Evolutionary conservation across 2,113 vertebrate genomes (phyloP).

Genomic region (Hippocampus comes): DNA sequence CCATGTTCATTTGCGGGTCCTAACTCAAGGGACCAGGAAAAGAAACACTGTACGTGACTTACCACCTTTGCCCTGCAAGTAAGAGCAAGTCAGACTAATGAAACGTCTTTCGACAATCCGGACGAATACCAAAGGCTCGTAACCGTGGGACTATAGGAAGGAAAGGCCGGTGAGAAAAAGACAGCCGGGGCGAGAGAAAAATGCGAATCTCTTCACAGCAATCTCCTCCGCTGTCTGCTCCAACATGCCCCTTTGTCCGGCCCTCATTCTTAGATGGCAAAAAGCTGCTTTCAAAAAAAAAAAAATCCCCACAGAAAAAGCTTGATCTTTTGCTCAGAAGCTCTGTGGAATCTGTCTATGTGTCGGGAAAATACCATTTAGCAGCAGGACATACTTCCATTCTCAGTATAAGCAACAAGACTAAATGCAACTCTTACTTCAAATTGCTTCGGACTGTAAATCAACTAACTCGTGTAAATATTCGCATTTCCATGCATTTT

Average conservation of each 20-base stretch:
- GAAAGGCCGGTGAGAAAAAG: conserved; percentile 14
- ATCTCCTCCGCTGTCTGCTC: conserved; percentile 60
- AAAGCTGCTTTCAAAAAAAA: conserved; percentile 44
- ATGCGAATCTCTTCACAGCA: conserved; percentile 64
- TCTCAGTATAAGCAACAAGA: conserved; percentile 32
- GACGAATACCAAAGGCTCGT: conserved; percentile 59
- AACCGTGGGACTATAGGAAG: conserved; percentile 37
- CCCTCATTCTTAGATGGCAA: conserved; percentile 49
- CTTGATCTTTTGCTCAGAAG: conserved; percentile 45
- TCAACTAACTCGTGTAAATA: no score
- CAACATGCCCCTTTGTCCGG: conserved; percentile 57
- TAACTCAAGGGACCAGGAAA: conserved; percentile 51
- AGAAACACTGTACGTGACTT: conserved; percentile 64
- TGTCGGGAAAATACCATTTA: conserved; percentile 5
- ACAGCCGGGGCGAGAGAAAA: conserved; percentile 51
- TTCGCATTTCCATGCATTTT: no score
- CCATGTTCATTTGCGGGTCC: conserved; percentile 45
- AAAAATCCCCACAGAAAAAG: conserved; percentile 31
- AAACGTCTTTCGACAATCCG: conserved; percentile 63
- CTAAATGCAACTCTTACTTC: conserved; percentile 47
- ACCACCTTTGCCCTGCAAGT: conserved; percentile 63
- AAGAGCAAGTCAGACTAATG: conserved; percentile 63
- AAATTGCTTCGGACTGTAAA: conserved; percentile 31
- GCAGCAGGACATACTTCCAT: not conserved
- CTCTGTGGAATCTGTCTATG: conserved; percentile 36